Evolutionary conservation across 2,888 invertebrate genomes (phyloP).

Genomic region (Machimus atricapillus): DNA sequence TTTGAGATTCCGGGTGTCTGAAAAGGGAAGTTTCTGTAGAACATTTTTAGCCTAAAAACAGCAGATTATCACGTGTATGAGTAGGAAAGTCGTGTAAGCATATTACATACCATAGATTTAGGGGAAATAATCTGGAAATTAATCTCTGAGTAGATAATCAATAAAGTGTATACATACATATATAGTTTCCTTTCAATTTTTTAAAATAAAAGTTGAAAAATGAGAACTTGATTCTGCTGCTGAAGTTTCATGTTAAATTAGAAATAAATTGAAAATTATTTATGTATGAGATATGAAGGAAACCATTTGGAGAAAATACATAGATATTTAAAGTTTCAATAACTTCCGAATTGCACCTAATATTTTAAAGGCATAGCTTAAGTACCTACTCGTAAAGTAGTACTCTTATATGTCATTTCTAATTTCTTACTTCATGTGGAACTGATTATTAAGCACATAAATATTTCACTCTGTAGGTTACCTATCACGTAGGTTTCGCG

Average conservation of each 20-base stretch:
- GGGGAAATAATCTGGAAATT: neutral
- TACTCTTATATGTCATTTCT: neutral
- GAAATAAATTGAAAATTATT: neutral
- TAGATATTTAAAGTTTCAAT: too few species aligned
- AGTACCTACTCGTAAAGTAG: too few species aligned
- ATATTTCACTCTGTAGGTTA: neutral
- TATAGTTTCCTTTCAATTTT: too few species aligned
- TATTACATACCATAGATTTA: neutral
- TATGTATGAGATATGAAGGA: too few species aligned
- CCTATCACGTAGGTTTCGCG: neutral
- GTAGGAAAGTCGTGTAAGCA: neutral
- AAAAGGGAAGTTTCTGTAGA: neutral
- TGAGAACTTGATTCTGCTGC: too few species aligned
- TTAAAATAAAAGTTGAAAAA: too few species aligned
- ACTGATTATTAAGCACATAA: neutral
- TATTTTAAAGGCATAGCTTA: neutral
- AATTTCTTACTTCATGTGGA: neutral
- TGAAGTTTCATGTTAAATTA: neutral
- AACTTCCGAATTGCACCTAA: neutral
- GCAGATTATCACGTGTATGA: neutral
- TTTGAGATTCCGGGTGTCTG: neutral
- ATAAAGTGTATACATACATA: too few species aligned
- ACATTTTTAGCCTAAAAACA: neutral
- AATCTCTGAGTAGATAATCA: neutral
- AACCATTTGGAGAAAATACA: too few species aligned